Evolutionary conservation across 1,140 invertebrate genomes (phyloP).

Genomic region (Lucilia sericata): DNA sequence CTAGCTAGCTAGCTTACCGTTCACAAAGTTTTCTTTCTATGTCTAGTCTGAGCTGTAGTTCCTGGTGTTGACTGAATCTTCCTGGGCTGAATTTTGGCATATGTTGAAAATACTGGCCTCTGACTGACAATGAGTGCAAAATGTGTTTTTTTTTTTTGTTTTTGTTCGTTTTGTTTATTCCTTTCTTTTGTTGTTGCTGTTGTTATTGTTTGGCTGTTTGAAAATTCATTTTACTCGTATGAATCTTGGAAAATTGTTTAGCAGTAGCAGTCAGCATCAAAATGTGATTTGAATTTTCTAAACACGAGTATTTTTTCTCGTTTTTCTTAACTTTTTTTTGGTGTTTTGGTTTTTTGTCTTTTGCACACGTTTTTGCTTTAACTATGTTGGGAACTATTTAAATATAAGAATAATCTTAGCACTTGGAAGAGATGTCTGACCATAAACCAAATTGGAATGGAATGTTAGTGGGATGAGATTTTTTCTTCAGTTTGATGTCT

Average conservation of each 20-base stretch:
- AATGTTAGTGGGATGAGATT: neutral
- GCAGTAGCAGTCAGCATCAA: slow-evolving; percentile 30
- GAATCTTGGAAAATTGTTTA: neutral
- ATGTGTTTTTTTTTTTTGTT: slow-evolving; percentile 22
- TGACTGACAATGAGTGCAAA: slow-evolving; percentile 40
- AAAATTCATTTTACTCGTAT: slow-evolving; percentile 7
- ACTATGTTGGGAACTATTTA: slow-evolving; percentile 23
- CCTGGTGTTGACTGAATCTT: slow-evolving; percentile 1
- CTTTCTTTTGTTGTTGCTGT: too few species aligned
- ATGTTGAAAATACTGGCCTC: slow-evolving; percentile 21
- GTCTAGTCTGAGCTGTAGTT: neutral
- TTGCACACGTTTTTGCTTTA: slow-evolving; percentile 21
- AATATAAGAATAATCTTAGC: neutral
- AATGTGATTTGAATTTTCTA: slow-evolving; percentile 42
- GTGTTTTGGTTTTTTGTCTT: neutral
- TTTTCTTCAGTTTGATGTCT: neutral
- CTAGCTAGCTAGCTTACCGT: neutral
- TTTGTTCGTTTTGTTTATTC: too few species aligned
- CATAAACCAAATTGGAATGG: neutral
- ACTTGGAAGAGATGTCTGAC: slow-evolving; percentile 13
- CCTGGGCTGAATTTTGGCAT: neutral
- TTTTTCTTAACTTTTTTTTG: too few species aligned
- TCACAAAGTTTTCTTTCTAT: neutral
- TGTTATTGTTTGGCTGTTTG: neutral
- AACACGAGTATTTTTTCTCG: slow-evolving; percentile 33